Conservation (phyloP, 2,113 vertebrate genomes). For the Numida meleagris region DNA sequence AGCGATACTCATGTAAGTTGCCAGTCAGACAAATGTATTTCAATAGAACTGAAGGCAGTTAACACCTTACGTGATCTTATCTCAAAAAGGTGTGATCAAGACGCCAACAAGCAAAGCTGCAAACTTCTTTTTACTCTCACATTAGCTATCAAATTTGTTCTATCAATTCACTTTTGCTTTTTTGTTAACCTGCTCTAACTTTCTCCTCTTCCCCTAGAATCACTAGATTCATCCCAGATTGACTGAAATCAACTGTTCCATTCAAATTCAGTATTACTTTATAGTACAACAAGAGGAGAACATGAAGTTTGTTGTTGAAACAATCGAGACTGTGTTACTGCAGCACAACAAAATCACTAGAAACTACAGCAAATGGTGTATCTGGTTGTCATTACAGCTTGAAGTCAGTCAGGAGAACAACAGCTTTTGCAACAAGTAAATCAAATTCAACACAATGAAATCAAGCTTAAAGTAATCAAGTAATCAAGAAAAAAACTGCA, state of each 20-base stretch:
- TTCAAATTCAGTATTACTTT: neutral
- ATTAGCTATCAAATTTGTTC: neutral
- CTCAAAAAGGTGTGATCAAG: neutral
- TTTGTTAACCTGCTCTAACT: neutral
- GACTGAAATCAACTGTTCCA: neutral
- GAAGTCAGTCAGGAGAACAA: neutral
- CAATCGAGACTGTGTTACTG: neutral
- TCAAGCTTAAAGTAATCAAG: neutral
- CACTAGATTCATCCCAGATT: neutral
- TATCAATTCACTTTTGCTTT: neutral
- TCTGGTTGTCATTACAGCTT: neutral
- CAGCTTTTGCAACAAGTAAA: constrained; percentile 4
- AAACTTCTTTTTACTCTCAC: neutral
- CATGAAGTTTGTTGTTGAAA: neutral
- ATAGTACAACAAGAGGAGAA: neutral
- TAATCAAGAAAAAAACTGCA: neutral
- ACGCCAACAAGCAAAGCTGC: neutral
- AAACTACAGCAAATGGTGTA: neutral
- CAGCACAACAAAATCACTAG: neutral
- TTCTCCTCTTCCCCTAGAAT: neutral
- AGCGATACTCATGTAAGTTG: neutral
- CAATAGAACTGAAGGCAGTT: neutral
- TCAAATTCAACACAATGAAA: neutral
- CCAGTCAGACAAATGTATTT: neutral
- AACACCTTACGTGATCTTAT: neutral